Base-by-base conservation (phyloP, 64 coral and sea anemone species). In the Porites australiensis region DNA sequence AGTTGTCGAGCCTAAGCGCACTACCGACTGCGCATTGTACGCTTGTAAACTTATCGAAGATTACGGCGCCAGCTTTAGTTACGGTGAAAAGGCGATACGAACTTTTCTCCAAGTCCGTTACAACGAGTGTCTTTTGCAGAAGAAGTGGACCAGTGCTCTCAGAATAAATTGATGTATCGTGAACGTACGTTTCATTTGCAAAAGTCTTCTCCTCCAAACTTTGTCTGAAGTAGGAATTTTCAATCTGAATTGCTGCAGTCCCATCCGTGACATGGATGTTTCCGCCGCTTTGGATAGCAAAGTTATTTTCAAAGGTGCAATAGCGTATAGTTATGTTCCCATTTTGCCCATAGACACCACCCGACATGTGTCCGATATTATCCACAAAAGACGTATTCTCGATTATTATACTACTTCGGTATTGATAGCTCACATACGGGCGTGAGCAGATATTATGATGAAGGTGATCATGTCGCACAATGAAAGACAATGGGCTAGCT, bases 21-120 rank as follows among this genome's bases (percentile, higher is more conserved):
- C 91, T 87, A n/a, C 91, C 91, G 13, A 93, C 61, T 2, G 82
- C 71, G 50, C 91, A 93, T 13, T 70, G 49, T 15, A 93, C n/a
- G 19, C 37, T 87, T 2, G 82, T 87, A 11, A 2, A 10, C 19
- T 87, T 93, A 49, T 86, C 75, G n/a, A 93, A 77, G 4, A 45
- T 59, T 1, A 93, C 91, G 6, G 77, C 15, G 2, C 91, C 91
- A 57, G 78, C 74, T 52, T 69, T 79, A 22, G 51, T 43, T 3
- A 93, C 85, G 2, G 59, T 16, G 44, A 93, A 59, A 22, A 79
- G 48, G 9, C 71, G 59, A 15, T 77, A 77, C 2, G 23, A 27
- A 10, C 65, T 75, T 57, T 79, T 65, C 6, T 76, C 83, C 3
- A 86, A 59, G 48, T 93, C 91, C 18, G 83, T 50, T 44, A 48